phyloP scores from a whole-genome alignment of 2,797 vertebrate genomes.

The Sphaeramia orbicularis region DNA sequence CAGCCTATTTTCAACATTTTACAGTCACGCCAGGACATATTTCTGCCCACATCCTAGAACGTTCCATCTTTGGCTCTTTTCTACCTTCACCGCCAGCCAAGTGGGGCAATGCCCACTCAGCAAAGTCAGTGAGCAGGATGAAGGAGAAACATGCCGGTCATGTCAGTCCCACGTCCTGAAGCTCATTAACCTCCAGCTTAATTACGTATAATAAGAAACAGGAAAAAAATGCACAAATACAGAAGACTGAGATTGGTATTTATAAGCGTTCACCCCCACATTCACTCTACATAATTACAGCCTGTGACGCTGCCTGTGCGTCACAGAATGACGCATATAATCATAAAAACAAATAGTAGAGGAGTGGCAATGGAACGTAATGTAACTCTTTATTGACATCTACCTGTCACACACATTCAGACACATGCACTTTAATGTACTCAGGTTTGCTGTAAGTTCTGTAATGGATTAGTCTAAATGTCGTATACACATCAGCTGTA shows the following conservation, averaged over 20 bases:
- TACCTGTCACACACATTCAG: too few species aligned
- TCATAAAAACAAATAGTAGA: too few species aligned
- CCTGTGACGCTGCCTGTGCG: too few species aligned
- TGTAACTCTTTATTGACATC: too few species aligned
- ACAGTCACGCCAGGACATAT: conserved; percentile 33
- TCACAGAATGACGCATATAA: too few species aligned
- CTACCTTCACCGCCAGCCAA: conserved; percentile 16
- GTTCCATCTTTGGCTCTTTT: conserved; percentile 16
- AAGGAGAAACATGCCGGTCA: conserved; percentile 15
- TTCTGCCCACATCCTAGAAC: conserved; percentile 36
- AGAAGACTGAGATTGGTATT: conserved; percentile 3
- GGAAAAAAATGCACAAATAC: neutral
- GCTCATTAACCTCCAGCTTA: neutral
- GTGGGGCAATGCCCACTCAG: conserved; percentile 31
- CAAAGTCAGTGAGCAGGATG: conserved; percentile 19
- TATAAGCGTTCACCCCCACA: neutral
- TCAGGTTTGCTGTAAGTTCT: too few species aligned
- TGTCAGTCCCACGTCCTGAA: conserved; percentile 1
- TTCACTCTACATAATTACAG: neutral
- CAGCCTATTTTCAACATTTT: conserved; percentile 12
- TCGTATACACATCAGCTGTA: too few species aligned
- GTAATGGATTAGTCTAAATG: too few species aligned
- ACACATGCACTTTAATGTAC: too few species aligned
- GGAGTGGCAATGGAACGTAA: too few species aligned
- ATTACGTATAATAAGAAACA: neutral